phyloP scores from a whole-genome alignment of 2,113 vertebrate species.

The Uria lomvia region DNA sequence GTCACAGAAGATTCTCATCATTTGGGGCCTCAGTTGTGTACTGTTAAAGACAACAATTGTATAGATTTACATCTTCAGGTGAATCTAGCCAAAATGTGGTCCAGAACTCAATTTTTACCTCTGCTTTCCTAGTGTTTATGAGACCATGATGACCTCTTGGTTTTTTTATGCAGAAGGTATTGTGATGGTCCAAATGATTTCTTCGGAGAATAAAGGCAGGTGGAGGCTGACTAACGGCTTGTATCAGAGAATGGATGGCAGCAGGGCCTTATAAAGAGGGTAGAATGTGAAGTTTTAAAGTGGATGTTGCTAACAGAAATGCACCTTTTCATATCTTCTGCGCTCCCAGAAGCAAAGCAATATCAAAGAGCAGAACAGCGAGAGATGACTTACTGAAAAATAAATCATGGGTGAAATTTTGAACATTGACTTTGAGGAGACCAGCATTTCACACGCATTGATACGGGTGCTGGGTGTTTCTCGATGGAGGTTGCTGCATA shows the following conservation, averaged over 20 bases:
- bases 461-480: not conserved
- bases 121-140: not conserved
- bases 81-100: not conserved
- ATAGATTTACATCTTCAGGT: not conserved
- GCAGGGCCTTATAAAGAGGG: not conserved
- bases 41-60: not conserved
- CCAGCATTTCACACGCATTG: not conserved
- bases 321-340: not conserved
- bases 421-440: not conserved
- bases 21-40: not conserved
- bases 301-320: not conserved
- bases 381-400: constrained; percentile 1
- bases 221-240: not conserved
- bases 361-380: not conserved
- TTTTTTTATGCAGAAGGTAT: not conserved
- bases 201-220: not conserved
- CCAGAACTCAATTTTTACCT: not conserved
- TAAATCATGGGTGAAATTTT: not conserved
- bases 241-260: not conserved
- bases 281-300: not conserved
- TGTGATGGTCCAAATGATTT: not conserved
- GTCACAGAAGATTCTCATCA: not conserved
- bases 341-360: not conserved
- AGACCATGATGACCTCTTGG: not conserved
- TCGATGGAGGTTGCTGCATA: not conserved